These are phyloP conservation scores for Poeciliopsis retropinna DNA, from an alignment of 2,113 vertebrate species.

Conservation along the genomic window DNA sequence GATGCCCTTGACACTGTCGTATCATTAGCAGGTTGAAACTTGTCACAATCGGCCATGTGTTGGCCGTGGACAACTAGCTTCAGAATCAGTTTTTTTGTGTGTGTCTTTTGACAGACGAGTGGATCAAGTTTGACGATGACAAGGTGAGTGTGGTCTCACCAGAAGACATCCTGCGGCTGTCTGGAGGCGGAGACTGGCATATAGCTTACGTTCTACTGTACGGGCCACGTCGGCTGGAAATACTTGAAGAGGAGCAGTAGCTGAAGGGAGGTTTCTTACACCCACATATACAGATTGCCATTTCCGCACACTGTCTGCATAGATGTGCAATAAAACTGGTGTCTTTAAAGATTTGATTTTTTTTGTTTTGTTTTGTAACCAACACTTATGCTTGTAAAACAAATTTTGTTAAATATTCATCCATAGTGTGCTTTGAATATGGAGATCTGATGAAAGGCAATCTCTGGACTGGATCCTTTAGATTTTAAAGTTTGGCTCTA, in stretches of 20 bases:
- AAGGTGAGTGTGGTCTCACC: slow-evolving; percentile 97
- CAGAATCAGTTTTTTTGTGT: not conserved
- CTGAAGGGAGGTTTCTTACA: slow-evolving; percentile 50
- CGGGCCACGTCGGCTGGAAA: slow-evolving; percentile 92
- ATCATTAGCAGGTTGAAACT: too few relatives aligned
- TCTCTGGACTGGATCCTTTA: slow-evolving; percentile 59
- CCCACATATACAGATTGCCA: slow-evolving; percentile 71
- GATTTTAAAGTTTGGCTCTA: slow-evolving; percentile 55
- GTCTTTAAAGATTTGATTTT: slow-evolving; percentile 80
- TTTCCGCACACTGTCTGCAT: slow-evolving; percentile 86
- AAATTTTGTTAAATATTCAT: slow-evolving; percentile 68
- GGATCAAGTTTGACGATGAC: slow-evolving; percentile 99
- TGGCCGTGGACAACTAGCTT: not conserved
- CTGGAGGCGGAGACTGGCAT: slow-evolving; percentile 98
- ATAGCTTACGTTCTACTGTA: slow-evolving; percentile 98
- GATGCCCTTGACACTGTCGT: too few relatives aligned
- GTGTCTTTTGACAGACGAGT: slow-evolving; percentile 85
- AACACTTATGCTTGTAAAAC: slow-evolving; percentile 71
- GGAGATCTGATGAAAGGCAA: slow-evolving; percentile 39
- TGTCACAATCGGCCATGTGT: not conserved
- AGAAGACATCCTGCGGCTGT: slow-evolving; percentile 95
- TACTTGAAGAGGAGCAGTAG: slow-evolving; percentile 85
- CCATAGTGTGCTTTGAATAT: slow-evolving; percentile 51
- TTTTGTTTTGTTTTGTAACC: slow-evolving; percentile 70
- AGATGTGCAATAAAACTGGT: slow-evolving; percentile 97